phyloP scores from a whole-genome alignment of 2,113 vertebrate genomes.

The Phalacrocorax pelagicus region DNA sequence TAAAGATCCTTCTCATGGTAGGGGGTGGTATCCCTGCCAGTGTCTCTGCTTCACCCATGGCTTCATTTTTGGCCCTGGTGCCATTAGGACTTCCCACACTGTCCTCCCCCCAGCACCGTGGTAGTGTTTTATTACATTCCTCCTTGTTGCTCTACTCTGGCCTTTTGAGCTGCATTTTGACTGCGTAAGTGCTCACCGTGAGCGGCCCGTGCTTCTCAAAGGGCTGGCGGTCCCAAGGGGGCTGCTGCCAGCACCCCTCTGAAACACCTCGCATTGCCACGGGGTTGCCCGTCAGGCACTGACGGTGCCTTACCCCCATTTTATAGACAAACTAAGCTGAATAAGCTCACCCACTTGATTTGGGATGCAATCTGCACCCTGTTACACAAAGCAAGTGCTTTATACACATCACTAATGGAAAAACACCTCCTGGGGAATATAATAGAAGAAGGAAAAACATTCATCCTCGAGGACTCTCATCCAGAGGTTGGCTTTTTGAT shows the following conservation, averaged over 20 bases:
- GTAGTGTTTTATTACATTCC: neutral
- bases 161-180: neutral
- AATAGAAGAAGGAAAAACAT: neutral
- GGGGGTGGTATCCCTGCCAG: neutral
- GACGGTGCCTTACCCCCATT: neutral
- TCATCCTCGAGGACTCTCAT: neutral
- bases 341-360: neutral
- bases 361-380: neutral
- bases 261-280: accelerated
- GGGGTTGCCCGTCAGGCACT: neutral
- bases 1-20: neutral
- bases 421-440: neutral
- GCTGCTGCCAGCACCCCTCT: neutral
- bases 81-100: neutral
- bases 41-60: neutral
- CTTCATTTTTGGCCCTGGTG: neutral
- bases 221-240: neutral
- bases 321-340: neutral
- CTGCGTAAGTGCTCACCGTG: neutral
- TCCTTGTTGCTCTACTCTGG: neutral
- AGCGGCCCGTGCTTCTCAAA: neutral
- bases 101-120: neutral
- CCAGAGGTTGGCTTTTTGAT: neutral
- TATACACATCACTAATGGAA: neutral
- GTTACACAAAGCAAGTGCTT: neutral